These are phyloP conservation scores for Venturia canescens DNA, from an alignment of 1,140 invertebrate genomes.

Conservation along the genomic window DNA sequence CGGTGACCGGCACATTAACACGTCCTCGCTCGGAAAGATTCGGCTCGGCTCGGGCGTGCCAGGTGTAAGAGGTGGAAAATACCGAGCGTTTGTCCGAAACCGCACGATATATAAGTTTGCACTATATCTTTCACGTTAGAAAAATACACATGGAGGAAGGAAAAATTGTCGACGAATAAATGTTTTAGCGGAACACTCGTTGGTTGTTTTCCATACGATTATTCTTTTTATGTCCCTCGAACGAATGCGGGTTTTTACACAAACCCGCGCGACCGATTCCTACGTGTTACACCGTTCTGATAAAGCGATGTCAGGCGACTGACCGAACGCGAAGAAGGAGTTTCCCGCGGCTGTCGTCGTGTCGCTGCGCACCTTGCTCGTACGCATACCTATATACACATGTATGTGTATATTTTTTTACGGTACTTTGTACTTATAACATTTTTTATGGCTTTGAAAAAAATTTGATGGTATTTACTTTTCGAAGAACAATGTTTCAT, in stretches of 20 bases:
- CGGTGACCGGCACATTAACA: constrained; percentile 73
- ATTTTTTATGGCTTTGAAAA: no score
- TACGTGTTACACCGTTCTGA: constrained; percentile 31
- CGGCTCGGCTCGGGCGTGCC: constrained; percentile 70
- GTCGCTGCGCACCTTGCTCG: no score
- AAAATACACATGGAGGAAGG: not conserved
- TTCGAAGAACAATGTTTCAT: no score
- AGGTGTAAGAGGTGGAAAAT: constrained; percentile 66
- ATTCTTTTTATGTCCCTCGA: not conserved
- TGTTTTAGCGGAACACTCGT: no score
- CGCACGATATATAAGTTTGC: no score
- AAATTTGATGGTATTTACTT: no score
- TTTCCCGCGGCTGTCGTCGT: no score
- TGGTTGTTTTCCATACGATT: not conserved
- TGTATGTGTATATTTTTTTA: constrained; percentile 9
- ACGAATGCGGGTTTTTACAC: not conserved
- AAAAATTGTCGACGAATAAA: no score
- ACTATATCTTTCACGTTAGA: constrained; percentile 1
- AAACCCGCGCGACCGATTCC: not conserved
- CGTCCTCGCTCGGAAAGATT: constrained; percentile 65
- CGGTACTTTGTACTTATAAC: not conserved
- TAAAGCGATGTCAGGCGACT: constrained; percentile 38
- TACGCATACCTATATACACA: no score
- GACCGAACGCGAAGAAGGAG: constrained; percentile 13
- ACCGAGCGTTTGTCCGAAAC: constrained; percentile 19